Evolutionary conservation across 2,797 vertebrate genomes (phyloP), one percentile per base, ranked within the genome.

Genomic region (Bovichtus diacanthus): DNA sequence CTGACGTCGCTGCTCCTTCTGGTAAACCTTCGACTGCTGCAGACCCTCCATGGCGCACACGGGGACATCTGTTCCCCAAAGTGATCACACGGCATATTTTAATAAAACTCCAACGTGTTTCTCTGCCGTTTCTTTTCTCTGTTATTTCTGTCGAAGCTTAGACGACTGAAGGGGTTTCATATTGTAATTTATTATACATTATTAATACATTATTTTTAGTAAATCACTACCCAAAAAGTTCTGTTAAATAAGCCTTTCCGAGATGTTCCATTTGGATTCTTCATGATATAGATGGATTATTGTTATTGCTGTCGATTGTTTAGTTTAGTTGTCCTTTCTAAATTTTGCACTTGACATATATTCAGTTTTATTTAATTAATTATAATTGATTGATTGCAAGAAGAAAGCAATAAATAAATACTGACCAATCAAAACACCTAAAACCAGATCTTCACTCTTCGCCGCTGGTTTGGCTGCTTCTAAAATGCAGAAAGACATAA

Each of bases 391-490:
- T 50, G 12, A n/a, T n/a, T n/a, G n/a, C n/a, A n/a, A n/a, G n/a
- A n/a, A n/a, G n/a, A n/a, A 0, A 44, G 1, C 2, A 36, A 18
- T 8, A 15, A 29, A 9, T 38, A 25, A 66, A 68, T 21, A 81
- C 93, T 94, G 93, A 99, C 98, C 98, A 90, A 97, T 97, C 84
- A 99, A 93, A 84, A 99, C 94, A 59, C 97, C 97, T 69, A 97
- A 95, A 75, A 99, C 97, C 66, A 99, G 95, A 88, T 99, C 98
- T 93, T 99, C 98, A 60, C 94, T 97, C 95, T 97, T 99, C 31
- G 96, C 95, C 59, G 97, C 95, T n/a, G 96, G 95, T 93, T 98
- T 99, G 77, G 95, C 91, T 21, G 96, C 94, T 73, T 97, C 98
- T 99, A 82, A 74, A 87, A 91, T 13, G 18, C 43, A 82, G 21